phyloP scores from a whole-genome alignment of 2,888 invertebrate species.

The Hymenopus coronatus region DNA sequence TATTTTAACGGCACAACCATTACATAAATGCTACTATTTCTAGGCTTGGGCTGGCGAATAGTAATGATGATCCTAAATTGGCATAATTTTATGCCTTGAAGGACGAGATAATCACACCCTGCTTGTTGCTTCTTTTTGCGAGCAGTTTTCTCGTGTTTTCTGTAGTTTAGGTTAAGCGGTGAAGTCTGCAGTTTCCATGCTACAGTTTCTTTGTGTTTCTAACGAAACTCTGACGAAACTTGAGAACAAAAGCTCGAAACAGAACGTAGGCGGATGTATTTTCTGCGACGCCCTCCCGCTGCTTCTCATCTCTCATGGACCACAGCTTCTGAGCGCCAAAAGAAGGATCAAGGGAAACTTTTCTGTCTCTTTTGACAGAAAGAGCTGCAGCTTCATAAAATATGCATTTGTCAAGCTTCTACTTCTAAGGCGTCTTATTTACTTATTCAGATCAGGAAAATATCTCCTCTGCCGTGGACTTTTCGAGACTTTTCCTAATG shows the following conservation, averaged over 20 bases:
- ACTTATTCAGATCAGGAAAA: background rate
- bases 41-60: too few relatives aligned
- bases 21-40: too few relatives aligned
- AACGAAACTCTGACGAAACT: background rate
- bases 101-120: too few relatives aligned
- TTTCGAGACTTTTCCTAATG: background rate
- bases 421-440: background rate
- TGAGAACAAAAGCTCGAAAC: background rate
- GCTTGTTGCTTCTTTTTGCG: background rate
- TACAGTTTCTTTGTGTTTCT: background rate
- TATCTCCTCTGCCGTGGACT: background rate
- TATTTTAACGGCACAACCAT: too few relatives aligned
- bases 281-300: background rate
- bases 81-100: too few relatives aligned
- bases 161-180: background rate
- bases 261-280: background rate
- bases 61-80: too few relatives aligned
- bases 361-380: background rate
- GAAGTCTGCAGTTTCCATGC: background rate
- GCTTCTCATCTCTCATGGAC: background rate
- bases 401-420: background rate
- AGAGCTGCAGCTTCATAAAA: background rate
- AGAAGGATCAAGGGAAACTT: background rate
- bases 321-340: background rate
- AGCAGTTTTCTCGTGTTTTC: background rate